Evolutionary conservation across 2,113 vertebrate genomes (phyloP), one percentile per base, ranked within the genome.

Genomic region (Melanotaenia duboulayi): DNA sequence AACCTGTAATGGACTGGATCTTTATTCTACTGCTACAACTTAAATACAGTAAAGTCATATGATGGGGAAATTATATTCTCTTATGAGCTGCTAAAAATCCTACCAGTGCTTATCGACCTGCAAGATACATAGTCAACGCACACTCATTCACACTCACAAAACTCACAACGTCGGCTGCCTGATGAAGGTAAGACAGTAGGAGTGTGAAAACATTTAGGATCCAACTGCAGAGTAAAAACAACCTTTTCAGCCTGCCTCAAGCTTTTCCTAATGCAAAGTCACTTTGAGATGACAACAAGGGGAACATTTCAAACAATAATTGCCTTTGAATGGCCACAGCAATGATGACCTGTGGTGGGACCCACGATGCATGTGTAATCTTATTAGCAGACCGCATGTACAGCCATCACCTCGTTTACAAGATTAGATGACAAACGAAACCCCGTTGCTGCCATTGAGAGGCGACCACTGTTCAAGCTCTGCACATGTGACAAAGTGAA

Each of bases 351-450:
- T 81, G 81, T 78, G 89, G 91, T 89, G 93, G 85, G 90, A 86
- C 90, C 90, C 84, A 85, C 60, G 71, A 92, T 89, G 89, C 90
- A 86, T 87, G 89, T 91, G 91, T 95, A 95, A 95, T 95, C 94
- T 95, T 90, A 92, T 93, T 96, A 93, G 89, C 73, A 74, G 71
- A 87, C 88, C 56, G 40, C 78, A 92, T 78, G 81, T 84, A 88
- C 89, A 72, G 89, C 91, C 90, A 89, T 87, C 92, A 91, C 89
- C 92, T 93, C 88, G 90, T 94, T 95, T 92, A 93, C 85, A 82
- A 89, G 90, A 95, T 93, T 94, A 95, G 86, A 91, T 82, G 85
- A 92, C 91, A 95, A 90, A 83, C 35, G 80, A 92, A 74, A 84
- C 39, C 11, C 59, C 16, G 79, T 88, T 85, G 80, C 89, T 85